Conservation (phyloP, 2,888 invertebrate species). For the Eurytoma californica region DNA sequence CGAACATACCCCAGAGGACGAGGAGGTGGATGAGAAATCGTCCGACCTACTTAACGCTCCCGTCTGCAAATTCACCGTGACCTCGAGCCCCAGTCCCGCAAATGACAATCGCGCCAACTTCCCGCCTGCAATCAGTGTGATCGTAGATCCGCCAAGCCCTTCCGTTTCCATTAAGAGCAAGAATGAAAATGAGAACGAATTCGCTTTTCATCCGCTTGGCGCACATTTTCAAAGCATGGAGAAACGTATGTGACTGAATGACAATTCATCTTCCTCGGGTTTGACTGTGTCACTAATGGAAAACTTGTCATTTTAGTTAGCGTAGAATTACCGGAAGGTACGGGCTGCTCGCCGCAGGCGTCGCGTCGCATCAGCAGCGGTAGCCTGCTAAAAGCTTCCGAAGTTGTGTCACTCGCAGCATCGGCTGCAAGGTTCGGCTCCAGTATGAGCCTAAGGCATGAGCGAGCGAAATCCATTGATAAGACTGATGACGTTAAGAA, state of each 20-base stretch:
- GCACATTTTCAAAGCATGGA: conserved; percentile 72
- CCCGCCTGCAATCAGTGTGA: conserved; percentile 73
- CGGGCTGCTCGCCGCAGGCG: conserved; percentile 88
- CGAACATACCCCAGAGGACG: conserved; percentile 30
- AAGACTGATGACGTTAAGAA: conserved; percentile 79
- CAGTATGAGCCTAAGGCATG: conserved; percentile 68
- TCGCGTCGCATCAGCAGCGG: conserved; percentile 94
- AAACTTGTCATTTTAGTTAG: conserved; percentile 67
- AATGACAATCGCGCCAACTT: conserved; percentile 65
- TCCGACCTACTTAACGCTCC: conserved; percentile 64
- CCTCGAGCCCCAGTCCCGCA: conserved; percentile 61
- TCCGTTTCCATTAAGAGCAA: conserved; percentile 70
- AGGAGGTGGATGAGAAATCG: conserved; percentile 51
- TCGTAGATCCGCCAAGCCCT: conserved; percentile 74
- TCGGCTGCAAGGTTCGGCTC: conserved; percentile 77
- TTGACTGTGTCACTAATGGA: neutral
- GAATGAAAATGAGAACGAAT: conserved; percentile 64
- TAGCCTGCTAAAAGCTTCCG: conserved; percentile 87
- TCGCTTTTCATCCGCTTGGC: conserved; percentile 57
- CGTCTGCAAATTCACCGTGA: conserved; percentile 66
- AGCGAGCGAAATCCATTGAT: conserved; percentile 76
- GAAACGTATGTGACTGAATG: conserved; percentile 68
- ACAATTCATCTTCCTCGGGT: neutral
- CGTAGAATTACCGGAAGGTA: conserved; percentile 73
- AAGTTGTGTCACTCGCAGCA: conserved; percentile 78